Evolutionary conservation across 2,888 invertebrate genomes (phyloP), one percentile per base, ranked within the genome.

Genomic region (Choristoneura rosaceana): DNA sequence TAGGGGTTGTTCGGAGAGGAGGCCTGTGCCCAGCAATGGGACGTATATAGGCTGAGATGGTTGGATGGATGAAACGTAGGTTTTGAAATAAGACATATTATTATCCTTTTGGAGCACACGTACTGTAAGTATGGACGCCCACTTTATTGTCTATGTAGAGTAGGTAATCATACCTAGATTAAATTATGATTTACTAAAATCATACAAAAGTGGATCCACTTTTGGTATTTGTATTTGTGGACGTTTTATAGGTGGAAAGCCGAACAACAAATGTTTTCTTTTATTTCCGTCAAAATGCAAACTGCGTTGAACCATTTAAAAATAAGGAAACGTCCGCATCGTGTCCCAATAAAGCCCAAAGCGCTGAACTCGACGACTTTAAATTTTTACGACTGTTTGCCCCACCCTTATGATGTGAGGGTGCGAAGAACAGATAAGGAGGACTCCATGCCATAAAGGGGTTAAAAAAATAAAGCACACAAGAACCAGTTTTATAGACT

Each of bases 391-490:
- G 73, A 69, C 59, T 61, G 52, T 61, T 64, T 73, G 47, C 50
- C 68, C 66, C 50, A 50, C 50, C 52, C 73, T 60, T 45, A 59
- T 60, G 68, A 73, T 59, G 34, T 64, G 68, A 73, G 73, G 73
- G 69, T 73, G 73, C 73, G 68, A 64, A 59, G 59, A 52, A 60
- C 43, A 73, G 73, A 73, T 73, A 73, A 73, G 73, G 43, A 68
- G 64, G 58, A 41, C 52, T 50, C 43, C 73, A 50, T 10, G 64
- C 69, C 73, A 64, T 73, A 69, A 73, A 73, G 69, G 73, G 73
- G 73, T 69, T 68, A 69, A 68, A 73, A 70, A 73, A 68, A 50
- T 63, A 67, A 63, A 68, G 67, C n/a, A 63, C 50, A 43, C 68
- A 60, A 64, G 61, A 25, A 64, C 58, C 41, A 25, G 41, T 52